Base-by-base conservation (phyloP, 1,140 invertebrate species). In the Diabrotica undecimpunctata region DNA sequence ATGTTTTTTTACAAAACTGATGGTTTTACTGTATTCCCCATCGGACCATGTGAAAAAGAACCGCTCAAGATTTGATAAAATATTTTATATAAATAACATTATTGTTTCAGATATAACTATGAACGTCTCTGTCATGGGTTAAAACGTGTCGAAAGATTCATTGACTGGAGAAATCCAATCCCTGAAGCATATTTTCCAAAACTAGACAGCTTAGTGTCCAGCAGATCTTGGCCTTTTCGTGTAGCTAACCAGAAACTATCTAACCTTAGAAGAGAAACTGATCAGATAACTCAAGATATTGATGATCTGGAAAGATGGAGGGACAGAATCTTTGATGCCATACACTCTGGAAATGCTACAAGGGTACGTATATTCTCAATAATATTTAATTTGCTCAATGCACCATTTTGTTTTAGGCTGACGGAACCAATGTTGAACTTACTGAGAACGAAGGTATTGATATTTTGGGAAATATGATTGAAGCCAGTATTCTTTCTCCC, bases 381-480 rank as follows among this genome's bases (percentile, higher is more conserved):
- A 25, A 25, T 4, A 1, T 25, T 25, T 25, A 25, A 25, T 25
- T 25, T 25, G 25, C 25, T 25, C 4, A 25, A 2, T 4, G 25
- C 1, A 25, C 25, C 25, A 25, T 25, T 25, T 25, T 25, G 1
- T 25, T 25, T 25, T 25, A 25, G 25, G 1, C 25, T 25, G 25
- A 25, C 25, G 25, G 25, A 25, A 25, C 25, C 25, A 25, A 25
- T 25, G 25, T 25, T 25, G 25, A 1, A 4, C 25, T 25, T 25
- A 85, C 84, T 54, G 89, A 92, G 71, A 77, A 80, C 3, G 84
- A 81, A 0, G 92, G 92, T 7, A 93, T 94, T 61, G 89, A 95
- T 70, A 81, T 89, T 37, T 78, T 95, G 4, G 92, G 91, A 7
- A 91, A 94, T 73, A 85, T 25, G 25, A 25, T 25, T 25, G 25